These are phyloP conservation scores for Pyrocoelia pectoralis DNA, from an alignment of 2,888 invertebrate species.

Conservation along the genomic window DNA sequence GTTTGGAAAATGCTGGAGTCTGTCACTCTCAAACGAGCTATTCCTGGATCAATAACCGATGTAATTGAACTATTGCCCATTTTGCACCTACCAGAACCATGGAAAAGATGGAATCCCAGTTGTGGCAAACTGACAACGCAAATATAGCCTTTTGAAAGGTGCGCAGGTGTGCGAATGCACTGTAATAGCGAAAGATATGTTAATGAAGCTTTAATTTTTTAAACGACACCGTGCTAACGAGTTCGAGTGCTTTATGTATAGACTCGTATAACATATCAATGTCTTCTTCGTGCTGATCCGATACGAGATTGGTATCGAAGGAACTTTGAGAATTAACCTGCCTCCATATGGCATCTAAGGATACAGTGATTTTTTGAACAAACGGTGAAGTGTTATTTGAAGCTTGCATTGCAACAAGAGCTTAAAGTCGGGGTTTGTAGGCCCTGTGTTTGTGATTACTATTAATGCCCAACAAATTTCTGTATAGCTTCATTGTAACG, in stretches of 20 bases:
- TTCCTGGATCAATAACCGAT: too few relatives aligned
- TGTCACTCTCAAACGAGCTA: slow-evolving; percentile 62
- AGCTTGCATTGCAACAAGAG: too few relatives aligned
- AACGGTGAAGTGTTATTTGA: slow-evolving; percentile 13
- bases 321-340: slow-evolving; percentile 17
- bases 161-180: slow-evolving; percentile 19
- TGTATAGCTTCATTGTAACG: too few relatives aligned
- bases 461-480: too few relatives aligned
- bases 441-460: too few relatives aligned
- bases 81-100: slow-evolving; percentile 38
- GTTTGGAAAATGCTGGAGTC: slow-evolving; percentile 53
- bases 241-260: slow-evolving; percentile 54
- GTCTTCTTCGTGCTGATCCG: slow-evolving; percentile 62
- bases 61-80: slow-evolving; percentile 40
- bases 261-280: slow-evolving; percentile 65
- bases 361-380: slow-evolving; percentile 18
- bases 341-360: slow-evolving; percentile 17
- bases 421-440: too few relatives aligned
- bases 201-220: slow-evolving; percentile 61
- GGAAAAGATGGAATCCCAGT: slow-evolving; percentile 33
- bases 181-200: slow-evolving; percentile 17
- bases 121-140: slow-evolving; percentile 42
- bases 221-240: too few relatives aligned
- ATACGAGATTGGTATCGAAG: slow-evolving; percentile 69
- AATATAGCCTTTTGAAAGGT: slow-evolving; percentile 37